These are phyloP conservation scores for Hoplias malabaricus DNA, from an alignment of 2,113 vertebrate genomes.

Conservation along the genomic window DNA sequence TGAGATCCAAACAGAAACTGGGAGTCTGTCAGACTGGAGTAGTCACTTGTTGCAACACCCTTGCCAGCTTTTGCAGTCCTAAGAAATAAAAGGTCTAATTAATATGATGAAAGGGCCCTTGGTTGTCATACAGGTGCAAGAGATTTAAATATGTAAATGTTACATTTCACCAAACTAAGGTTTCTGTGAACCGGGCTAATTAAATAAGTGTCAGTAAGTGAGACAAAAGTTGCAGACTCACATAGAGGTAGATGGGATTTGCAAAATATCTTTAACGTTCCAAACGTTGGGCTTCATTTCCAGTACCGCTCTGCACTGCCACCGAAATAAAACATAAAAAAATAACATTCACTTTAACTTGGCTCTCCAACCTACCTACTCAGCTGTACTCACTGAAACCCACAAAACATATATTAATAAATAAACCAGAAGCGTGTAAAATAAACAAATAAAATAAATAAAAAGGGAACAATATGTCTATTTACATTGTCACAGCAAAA, in stretches of 20 bases:
- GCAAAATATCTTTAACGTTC: conserved; percentile 89
- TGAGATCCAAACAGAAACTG: conserved; percentile 89
- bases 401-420: too few species aligned
- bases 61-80: conserved; percentile 66
- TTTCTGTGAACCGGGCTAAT: too few species aligned
- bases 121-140: not conserved
- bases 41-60: conserved; percentile 70
- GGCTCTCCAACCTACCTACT: not conserved
- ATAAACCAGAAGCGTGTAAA: too few species aligned
- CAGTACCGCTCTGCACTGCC: not conserved
- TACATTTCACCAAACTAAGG: too few species aligned
- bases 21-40: conserved; percentile 82
- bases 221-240: conserved; percentile 63
- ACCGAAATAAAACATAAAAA: not conserved
- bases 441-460: too few species aligned
- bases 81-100: conserved; percentile 12
- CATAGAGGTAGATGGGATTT: conserved; percentile 73
- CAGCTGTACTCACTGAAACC: not conserved
- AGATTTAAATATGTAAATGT: not conserved
- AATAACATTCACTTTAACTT: not conserved
- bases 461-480: too few species aligned
- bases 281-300: conserved; percentile 83
- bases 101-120: not conserved
- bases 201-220: too few species aligned
- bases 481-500: too few species aligned